phyloP scores from a whole-genome alignment of 2,797 vertebrate genomes.

The Champsocephalus gunnari region DNA sequence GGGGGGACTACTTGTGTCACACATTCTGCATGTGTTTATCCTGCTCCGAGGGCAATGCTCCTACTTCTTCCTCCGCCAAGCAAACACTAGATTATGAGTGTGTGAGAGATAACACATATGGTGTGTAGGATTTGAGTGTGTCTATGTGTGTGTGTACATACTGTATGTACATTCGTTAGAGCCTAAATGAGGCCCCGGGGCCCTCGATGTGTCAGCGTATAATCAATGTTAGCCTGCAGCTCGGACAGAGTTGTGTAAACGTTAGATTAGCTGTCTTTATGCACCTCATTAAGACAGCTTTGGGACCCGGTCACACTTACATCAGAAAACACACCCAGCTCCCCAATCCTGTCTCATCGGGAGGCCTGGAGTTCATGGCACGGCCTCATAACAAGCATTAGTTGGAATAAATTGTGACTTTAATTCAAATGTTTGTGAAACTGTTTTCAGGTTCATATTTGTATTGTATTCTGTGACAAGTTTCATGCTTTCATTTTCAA shows the following conservation, averaged over 20 bases:
- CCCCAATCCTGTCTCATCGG: background rate
- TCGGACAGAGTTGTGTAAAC: constrained; percentile 70
- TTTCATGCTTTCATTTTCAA: no score
- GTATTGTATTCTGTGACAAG: no score
- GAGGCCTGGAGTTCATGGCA: background rate
- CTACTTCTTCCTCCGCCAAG: constrained; percentile 40
- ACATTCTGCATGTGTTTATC: constrained; percentile 67
- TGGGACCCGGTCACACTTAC: constrained; percentile 46
- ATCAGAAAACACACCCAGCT: constrained; percentile 17
- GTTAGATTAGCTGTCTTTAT: constrained; percentile 71
- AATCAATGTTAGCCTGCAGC: constrained; percentile 58
- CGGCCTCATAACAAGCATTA: background rate
- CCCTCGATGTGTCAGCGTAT: constrained; percentile 55
- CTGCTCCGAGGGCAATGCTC: constrained; percentile 54
- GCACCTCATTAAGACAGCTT: constrained; percentile 71
- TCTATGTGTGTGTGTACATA: constrained; percentile 10
- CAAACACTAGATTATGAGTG: constrained; percentile 64
- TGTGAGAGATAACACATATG: constrained; percentile 54
- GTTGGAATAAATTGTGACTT: background rate
- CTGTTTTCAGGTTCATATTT: no score
- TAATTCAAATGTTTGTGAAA: no score
- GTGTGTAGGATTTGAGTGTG: constrained; percentile 22
- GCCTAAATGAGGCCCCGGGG: constrained; percentile 31
- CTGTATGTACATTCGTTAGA: constrained; percentile 17
- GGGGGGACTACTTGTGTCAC: constrained; percentile 49